Evolutionary conservation across 2,113 vertebrate species (phyloP).

Genomic region (Mustela nigripes): DNA sequence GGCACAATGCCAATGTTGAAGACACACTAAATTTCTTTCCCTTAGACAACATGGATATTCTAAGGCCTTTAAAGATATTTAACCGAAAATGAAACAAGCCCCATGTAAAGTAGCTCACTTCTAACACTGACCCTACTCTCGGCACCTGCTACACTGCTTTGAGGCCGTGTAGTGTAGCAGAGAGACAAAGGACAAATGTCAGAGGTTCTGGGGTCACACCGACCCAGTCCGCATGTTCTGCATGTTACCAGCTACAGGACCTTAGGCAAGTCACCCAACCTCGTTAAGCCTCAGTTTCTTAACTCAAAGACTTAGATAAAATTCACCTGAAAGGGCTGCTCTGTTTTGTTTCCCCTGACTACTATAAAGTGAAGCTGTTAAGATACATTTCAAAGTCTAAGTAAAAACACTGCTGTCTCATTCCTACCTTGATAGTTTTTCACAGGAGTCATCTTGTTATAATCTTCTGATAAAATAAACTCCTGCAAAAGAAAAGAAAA

Average conservation of each 20-base stretch:
- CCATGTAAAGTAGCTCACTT: background rate
- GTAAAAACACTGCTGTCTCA: background rate
- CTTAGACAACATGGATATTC: background rate
- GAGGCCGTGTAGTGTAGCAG: background rate
- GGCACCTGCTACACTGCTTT: background rate
- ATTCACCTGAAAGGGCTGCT: background rate
- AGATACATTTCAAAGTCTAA: background rate
- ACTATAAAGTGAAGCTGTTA: background rate
- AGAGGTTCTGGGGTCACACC: background rate
- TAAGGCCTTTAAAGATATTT: background rate
- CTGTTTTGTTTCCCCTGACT: background rate
- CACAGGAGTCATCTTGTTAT: constrained; percentile 97
- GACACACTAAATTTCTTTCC: background rate
- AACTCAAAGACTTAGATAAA: background rate
- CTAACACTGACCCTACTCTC: background rate
- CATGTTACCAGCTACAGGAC: background rate
- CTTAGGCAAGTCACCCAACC: background rate
- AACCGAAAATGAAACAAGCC: background rate
- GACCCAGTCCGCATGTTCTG: background rate
- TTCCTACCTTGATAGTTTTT: constrained; percentile 95
- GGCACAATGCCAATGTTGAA: background rate
- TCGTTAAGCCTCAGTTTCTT: background rate
- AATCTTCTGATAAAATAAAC: constrained; percentile 98
- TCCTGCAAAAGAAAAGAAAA: constrained; percentile 89
- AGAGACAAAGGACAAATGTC: background rate